phyloP scores from a whole-genome alignment of 2,113 vertebrate genomes.

The Guaruba guarouba region DNA sequence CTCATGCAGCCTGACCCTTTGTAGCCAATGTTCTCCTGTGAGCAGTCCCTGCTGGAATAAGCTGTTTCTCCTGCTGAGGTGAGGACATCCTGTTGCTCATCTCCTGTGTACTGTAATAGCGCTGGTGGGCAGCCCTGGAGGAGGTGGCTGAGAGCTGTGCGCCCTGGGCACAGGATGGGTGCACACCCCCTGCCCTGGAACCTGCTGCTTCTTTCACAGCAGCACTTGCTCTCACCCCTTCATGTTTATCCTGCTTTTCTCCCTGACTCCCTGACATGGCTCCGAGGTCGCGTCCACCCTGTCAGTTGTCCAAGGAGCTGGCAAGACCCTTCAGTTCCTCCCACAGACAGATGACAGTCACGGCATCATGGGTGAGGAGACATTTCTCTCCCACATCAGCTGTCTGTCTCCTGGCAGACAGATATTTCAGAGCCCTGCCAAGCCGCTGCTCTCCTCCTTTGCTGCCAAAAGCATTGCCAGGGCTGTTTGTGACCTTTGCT shows the following conservation, averaged over 20 bases:
- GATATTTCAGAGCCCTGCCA: no score
- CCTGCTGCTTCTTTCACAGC: neutral
- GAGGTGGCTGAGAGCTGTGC: no score
- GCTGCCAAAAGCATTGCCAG: neutral
- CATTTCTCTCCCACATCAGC: neutral
- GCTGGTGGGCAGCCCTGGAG: neutral
- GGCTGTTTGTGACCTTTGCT: neutral
- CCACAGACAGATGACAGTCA: accelerated
- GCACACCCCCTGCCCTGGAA: neutral
- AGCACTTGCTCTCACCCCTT: neutral
- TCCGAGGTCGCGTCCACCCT: accelerated
- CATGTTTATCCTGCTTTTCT: neutral
- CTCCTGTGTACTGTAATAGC: neutral
- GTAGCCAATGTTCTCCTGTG: neutral
- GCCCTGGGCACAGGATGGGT: no score
- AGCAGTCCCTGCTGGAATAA: neutral
- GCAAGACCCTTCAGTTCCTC: neutral
- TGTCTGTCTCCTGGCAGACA: neutral
- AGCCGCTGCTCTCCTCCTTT: no score
- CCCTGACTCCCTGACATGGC: neutral
- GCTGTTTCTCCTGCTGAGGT: neutral
- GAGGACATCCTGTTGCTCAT: accelerated
- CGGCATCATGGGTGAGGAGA: accelerated
- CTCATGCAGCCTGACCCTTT: neutral
- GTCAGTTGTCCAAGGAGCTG: neutral